Percentiles rank a stretch among this genome's conserved stretches.
phyloP scores from a whole-genome alignment of 2,113 vertebrate genomes.

The Hipposideros armiger region DNA sequence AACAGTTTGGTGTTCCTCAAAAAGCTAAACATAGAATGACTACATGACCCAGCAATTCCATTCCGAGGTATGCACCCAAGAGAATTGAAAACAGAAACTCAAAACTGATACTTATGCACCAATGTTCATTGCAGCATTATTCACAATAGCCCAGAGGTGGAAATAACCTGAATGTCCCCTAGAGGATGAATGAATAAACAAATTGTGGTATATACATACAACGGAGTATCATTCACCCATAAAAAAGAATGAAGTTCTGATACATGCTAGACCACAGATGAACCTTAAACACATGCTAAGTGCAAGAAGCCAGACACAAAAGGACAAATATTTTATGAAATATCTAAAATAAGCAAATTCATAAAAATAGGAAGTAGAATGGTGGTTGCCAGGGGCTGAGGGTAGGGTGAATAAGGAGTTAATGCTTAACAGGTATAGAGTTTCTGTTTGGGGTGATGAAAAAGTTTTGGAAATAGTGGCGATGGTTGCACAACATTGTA shows the following conservation, averaged over 20 bases:
- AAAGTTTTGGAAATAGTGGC: neutral
- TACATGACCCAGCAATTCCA: neutral
- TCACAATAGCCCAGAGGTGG: neutral
- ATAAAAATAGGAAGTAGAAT: neutral
- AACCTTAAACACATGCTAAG: neutral
- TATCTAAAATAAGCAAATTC: neutral
- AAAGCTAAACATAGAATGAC: neutral
- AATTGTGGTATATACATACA: neutral
- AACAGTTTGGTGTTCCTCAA: neutral
- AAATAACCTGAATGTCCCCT: neutral
- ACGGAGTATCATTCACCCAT: neutral
- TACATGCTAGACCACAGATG: neutral
- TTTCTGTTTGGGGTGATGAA: neutral
- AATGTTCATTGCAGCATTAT: neutral
- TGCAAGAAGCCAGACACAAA: neutral
- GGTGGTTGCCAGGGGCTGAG: neutral
- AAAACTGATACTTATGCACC: neutral
- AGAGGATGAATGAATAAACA: neutral
- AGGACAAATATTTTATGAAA: neutral
- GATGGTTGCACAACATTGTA: neutral
- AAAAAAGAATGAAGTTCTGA: neutral
- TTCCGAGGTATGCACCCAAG: neutral
- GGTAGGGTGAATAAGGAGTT: neutral
- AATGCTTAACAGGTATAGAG: neutral
- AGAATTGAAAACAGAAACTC: neutral